These are phyloP conservation scores for Halictus rubicundus DNA, from an alignment of 1,140 invertebrate genomes.

Conservation along the genomic window DNA sequence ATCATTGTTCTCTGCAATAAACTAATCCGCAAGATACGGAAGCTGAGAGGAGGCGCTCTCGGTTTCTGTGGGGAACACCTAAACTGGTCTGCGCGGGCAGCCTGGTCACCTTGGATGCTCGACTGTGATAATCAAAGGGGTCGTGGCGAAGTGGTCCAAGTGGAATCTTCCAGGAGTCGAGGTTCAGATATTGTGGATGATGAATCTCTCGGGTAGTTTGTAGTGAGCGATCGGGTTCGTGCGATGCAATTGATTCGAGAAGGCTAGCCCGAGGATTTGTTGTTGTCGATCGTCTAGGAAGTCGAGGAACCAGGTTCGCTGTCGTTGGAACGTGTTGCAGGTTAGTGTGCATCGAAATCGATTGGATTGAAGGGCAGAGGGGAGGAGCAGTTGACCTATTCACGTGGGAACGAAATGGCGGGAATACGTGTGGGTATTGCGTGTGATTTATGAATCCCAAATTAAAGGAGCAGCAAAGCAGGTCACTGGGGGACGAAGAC, in stretches of 20 bases:
- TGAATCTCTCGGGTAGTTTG: not conserved
- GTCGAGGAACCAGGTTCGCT: not conserved
- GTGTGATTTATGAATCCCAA: too few species aligned
- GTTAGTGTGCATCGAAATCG: slow-evolving; percentile 1
- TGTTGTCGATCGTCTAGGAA: not conserved
- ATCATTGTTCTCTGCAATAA: too few species aligned
- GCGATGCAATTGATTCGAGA: slow-evolving; percentile 1
- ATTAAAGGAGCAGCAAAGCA: too few species aligned
- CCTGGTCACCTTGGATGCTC: not conserved
- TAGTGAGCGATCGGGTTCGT: not conserved
- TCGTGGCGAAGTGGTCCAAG: not conserved
- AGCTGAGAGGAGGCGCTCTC: not conserved
- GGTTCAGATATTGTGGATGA: not conserved
- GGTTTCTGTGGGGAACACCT: not conserved
- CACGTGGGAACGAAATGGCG: too few species aligned
- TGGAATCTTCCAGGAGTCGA: not conserved
- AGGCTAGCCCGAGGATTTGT: not conserved
- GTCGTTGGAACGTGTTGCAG: slow-evolving; percentile 5
- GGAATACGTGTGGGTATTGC: too few species aligned
- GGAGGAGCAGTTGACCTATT: too few species aligned
- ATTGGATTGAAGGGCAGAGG: too few species aligned
- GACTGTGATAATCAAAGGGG: not conserved
- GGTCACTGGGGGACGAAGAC: too few species aligned
- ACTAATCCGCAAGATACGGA: not conserved
- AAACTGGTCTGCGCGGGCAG: not conserved